Evolutionary conservation across 1,140 invertebrate genomes (phyloP).

Genomic region (Tetramorium parvispinum): DNA sequence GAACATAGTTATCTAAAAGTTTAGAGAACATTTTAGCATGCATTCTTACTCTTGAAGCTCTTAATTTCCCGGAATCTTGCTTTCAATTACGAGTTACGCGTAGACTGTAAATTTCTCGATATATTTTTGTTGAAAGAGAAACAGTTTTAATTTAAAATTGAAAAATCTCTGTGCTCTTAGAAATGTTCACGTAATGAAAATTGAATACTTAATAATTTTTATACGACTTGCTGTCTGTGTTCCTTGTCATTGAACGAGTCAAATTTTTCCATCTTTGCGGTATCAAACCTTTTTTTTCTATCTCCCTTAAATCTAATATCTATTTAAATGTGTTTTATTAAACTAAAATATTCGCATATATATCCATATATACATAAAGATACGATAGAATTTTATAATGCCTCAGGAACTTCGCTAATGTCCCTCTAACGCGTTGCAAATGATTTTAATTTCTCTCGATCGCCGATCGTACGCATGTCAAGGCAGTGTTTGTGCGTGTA

Average conservation of each 20-base stretch:
- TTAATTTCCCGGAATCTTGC: not conserved
- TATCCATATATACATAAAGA: not conserved
- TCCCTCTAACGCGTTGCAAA: slow-evolving; percentile 1
- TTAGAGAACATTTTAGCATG: not conserved
- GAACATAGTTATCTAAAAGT: not conserved
- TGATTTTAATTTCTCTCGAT: slow-evolving; percentile 13
- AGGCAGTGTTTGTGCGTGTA: slow-evolving; percentile 11
- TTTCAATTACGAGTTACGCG: not conserved
- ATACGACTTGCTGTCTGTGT: not conserved
- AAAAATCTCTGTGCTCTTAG: not conserved
- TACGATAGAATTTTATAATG: slow-evolving; percentile 3
- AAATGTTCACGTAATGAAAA: not conserved
- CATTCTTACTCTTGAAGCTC: not conserved
- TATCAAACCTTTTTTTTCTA: too few species aligned
- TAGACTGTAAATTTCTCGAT: not conserved
- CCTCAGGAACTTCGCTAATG: not conserved
- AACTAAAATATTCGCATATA: not conserved
- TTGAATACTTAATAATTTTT: not conserved
- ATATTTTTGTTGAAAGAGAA: not conserved
- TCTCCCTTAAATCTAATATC: not conserved
- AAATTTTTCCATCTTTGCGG: too few species aligned
- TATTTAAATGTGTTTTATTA: not conserved
- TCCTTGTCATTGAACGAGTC: not conserved
- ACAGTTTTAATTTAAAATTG: not conserved
- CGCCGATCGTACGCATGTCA: not conserved